Conservation (phyloP, 2,113 vertebrate genomes). For the Apteryx owenii region DNA sequence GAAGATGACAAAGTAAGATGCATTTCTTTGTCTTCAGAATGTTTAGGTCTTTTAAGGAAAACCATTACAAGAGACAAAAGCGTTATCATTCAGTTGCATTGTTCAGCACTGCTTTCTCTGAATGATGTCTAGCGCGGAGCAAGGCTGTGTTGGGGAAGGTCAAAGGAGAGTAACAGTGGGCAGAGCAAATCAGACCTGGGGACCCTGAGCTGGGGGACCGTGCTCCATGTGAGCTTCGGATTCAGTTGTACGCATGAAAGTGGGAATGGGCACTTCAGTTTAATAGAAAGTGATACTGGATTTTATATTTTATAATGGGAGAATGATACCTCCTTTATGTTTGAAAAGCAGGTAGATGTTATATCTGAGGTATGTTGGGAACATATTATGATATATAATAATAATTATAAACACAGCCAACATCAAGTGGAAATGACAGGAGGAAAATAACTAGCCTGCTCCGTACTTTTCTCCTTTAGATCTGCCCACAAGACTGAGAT, state of each 20-base stretch:
- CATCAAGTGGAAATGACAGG: not conserved
- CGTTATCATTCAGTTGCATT: not conserved
- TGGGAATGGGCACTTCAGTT: not conserved
- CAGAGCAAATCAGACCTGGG: not conserved
- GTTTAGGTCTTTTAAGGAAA: not conserved
- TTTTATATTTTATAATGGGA: not conserved
- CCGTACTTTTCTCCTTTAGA: not conserved
- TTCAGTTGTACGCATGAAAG: not conserved
- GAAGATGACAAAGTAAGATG: constrained; percentile 88
- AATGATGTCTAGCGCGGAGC: not conserved
- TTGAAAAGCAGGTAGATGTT: not conserved
- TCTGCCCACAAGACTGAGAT: not conserved
- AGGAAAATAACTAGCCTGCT: not conserved
- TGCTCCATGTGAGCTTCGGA: not conserved
- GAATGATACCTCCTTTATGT: not conserved
- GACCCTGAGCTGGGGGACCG: not conserved
- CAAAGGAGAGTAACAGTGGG: not conserved
- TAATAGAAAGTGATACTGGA: not conserved
- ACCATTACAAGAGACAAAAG: not conserved
- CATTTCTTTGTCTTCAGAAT: not conserved
- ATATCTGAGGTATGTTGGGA: not conserved
- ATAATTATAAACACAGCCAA: not conserved
- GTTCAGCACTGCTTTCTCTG: not conserved
- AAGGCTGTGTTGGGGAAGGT: not conserved
- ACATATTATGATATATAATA: not conserved